Evolutionary conservation across 2,888 invertebrate species (phyloP), one percentile per base, ranked within the genome.

Genomic region (Candidula unifasciata): DNA sequence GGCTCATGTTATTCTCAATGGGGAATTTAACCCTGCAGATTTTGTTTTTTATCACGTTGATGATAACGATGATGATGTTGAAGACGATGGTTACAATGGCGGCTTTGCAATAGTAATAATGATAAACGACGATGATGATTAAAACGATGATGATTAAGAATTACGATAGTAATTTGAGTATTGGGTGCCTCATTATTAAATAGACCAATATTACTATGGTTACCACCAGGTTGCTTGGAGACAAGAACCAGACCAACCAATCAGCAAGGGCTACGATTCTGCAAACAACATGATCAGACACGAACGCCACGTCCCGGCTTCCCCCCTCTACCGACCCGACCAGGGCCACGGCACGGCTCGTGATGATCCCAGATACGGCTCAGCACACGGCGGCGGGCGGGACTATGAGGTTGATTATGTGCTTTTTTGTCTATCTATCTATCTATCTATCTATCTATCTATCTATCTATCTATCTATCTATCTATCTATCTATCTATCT

Each of bases 321-420:
- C 82, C 0, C 82, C 82, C 6, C 37, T 82, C 24, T 82, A 82
- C 74, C 27, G 82, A 27, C 82, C 82, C 8, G 82, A 77, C 13
- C 80, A 69, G 54, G 82, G 82, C 54, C 77, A 76, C 21, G 76
- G 68, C 27, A 16, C 16, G n/a, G 16, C 57, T 21, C 52, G 52
- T 13, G 13, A 5, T 81, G 81, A 81, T n/a, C 81, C 81, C 21
- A 68, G 81, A 54, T 81, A 71, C n/a, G 73, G 71, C 18, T 57
- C 57, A 16, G 57, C 57, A 35, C 69, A 69, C 10, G 80, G 69
- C 27, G 80, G 80, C 27, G 73, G 81, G 33, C 21, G 71, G 35
- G 73, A 73, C 69, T 81, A 57, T 33, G 73, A 71, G 37, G 33
- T 37, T 35, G 13, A 35, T 30, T 30, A 21, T 33, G 5, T 33